Percentiles rank a stretch among this genome's conserved stretches.
Evolutionary conservation across 1,140 invertebrate species (phyloP).

Genomic region (Ostrea denselamellosa): DNA sequence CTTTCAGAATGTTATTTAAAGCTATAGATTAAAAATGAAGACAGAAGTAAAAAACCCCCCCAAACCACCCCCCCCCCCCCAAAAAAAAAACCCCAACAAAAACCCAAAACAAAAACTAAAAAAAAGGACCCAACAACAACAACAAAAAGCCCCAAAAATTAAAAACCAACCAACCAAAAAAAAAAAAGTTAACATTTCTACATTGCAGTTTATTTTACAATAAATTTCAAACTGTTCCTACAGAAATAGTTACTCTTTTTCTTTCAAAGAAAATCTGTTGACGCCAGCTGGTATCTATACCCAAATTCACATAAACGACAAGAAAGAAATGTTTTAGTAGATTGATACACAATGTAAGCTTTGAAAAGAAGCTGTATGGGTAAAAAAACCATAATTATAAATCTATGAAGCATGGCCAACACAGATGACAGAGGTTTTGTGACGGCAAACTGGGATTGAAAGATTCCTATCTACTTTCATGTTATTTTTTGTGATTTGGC

Average conservation of each 20-base stretch:
- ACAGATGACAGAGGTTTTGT: not conserved
- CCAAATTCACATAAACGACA: conserved; percentile 25
- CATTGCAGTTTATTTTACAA: not conserved
- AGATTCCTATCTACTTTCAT: conserved; percentile 27
- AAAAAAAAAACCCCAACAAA: too few species aligned
- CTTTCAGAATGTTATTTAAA: too few species aligned
- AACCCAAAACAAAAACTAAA: too few species aligned
- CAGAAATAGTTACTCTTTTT: not conserved
- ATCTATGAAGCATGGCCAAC: conserved; percentile 22
- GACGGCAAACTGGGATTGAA: conserved; percentile 12
- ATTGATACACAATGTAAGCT: conserved; percentile 33
- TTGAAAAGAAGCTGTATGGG: conserved; percentile 35
- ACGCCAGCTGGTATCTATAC: not conserved
- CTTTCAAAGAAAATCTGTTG: not conserved
- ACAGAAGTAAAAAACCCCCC: too few species aligned
- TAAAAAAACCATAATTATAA: conserved; percentile 25
- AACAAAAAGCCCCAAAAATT: too few species aligned
- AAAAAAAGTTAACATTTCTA: too few species aligned
- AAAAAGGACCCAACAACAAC: too few species aligned
- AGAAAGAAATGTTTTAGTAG: conserved; percentile 16
- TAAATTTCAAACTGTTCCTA: not conserved
- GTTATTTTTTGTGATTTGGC: conserved; percentile 27
- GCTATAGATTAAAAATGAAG: too few species aligned
- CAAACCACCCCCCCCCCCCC: too few species aligned
- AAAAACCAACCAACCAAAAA: too few species aligned